Evolutionary conservation across 1,140 invertebrate species (phyloP).

Genomic region (Parapsyche elsis): DNA sequence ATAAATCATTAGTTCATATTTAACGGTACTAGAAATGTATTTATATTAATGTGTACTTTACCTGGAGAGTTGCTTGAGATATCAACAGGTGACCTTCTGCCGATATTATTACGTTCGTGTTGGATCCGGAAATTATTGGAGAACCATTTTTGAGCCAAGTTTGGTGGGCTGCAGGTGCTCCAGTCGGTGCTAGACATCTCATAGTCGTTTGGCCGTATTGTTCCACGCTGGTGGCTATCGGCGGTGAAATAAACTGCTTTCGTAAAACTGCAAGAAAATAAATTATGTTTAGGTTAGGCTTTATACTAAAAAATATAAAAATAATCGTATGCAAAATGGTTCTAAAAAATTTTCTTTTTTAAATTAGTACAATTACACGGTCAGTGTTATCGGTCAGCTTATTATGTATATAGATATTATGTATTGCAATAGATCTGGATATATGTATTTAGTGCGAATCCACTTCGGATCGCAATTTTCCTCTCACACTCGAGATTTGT

Average conservation of each 20-base stretch:
- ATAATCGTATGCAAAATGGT: neutral
- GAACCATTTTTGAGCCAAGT: slow-evolving; percentile 84
- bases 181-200: slow-evolving; percentile 88
- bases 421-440: too few species aligned
- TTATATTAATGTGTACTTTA: slow-evolving; percentile 50
- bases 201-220: slow-evolving; percentile 87
- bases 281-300: too few species aligned
- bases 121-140: slow-evolving; percentile 70
- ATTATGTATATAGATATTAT: too few species aligned
- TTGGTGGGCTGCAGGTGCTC: slow-evolving; percentile 85
- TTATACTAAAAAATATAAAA: neutral
- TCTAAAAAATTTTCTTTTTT: too few species aligned
- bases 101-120: slow-evolving; percentile 78
- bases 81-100: slow-evolving; percentile 91
- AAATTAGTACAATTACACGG: too few species aligned
- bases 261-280: slow-evolving; percentile 77
- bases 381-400: too few species aligned
- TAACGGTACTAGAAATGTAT: neutral
- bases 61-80: slow-evolving; percentile 83
- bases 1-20: slow-evolving; percentile 15
- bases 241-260: slow-evolving; percentile 84
- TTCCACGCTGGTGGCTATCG: slow-evolving; percentile 85
- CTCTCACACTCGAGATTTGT: too few species aligned
- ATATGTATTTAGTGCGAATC: too few species aligned
- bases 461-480: too few species aligned